phyloP scores from a whole-genome alignment of 1,140 invertebrate species.

The Pachyrhynchus sulphureomaculatus region DNA sequence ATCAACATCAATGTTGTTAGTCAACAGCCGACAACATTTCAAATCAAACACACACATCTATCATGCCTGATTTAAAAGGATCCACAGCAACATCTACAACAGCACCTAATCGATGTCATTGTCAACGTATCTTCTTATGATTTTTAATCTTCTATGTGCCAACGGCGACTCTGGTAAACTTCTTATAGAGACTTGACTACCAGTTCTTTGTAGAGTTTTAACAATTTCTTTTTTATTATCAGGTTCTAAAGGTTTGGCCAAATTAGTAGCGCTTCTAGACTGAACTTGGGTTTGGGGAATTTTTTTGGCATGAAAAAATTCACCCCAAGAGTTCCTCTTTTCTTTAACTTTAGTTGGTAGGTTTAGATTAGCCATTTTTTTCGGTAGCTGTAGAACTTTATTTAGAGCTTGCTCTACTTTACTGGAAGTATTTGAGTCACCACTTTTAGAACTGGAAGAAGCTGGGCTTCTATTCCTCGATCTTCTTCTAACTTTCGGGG shows the following conservation, averaged over 20 bases:
- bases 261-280: slow-evolving; percentile 36
- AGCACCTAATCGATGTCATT: slow-evolving; percentile 34
- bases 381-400: slow-evolving; percentile 37
- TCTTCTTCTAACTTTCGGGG: slow-evolving; percentile 42
- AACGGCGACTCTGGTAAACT: slow-evolving; percentile 36
- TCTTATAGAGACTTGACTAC: slow-evolving; percentile 32
- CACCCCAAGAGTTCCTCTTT: slow-evolving; percentile 33
- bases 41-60: slow-evolving; percentile 1
- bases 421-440: slow-evolving; percentile 1
- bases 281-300: slow-evolving; percentile 27
- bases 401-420: slow-evolving; percentile 25
- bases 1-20: slow-evolving; percentile 1
- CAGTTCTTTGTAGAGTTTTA: slow-evolving; percentile 1
- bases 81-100: slow-evolving; percentile 12
- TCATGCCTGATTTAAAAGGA: slow-evolving; percentile 14
- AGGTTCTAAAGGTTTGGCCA: slow-evolving; percentile 3
- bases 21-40: background rate
- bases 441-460: slow-evolving; percentile 11
- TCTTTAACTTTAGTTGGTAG: slow-evolving; percentile 19
- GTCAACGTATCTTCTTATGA: slow-evolving; percentile 39
- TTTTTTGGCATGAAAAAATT: slow-evolving; percentile 20
- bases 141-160: slow-evolving; percentile 38
- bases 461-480: slow-evolving; percentile 20
- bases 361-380: slow-evolving; percentile 32
- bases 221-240: slow-evolving; percentile 7